Evolutionary conservation across 2,113 vertebrate species (phyloP), one percentile per base, ranked within the genome.

Genomic region (Eurystomus gularis): DNA sequence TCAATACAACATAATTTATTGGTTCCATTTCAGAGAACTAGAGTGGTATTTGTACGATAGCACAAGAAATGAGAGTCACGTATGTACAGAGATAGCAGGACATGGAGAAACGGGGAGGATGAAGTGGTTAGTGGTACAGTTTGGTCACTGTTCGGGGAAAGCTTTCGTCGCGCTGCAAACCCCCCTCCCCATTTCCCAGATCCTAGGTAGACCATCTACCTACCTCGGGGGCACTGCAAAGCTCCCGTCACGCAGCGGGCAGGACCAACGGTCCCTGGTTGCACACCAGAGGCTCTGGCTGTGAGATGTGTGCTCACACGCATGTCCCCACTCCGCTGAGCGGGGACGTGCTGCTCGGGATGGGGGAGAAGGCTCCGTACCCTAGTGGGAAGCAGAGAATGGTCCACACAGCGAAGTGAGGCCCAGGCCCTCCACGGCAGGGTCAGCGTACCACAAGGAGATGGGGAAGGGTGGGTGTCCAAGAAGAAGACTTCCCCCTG

Each of bases 1-100:
- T 73, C 81, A 94, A 93, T 81, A 90, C n/a, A 70, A 88, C 93
- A 96, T 69, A 95, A 95, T 94, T 97, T 97, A 97, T 97, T 97
- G 94, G 49, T 84, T 92, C 91, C 20, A 33, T 85, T 75, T 26
- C 77, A 51, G 86, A 93, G 89, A 76, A 91, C 17, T 61, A 69
- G 9, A 93, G 96, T 90, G 96, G 95, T 93, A 49, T 86, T 79
- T n/a, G 95, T n/a, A 40, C 2, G 5, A 76, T 3, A 84, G 90
- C 4, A 75, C 6, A 29, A 87, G 94, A 44, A 83, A 87, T 2
- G 2, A 85, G 84, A 90, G 75, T 90, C 92, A 82, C 12, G 0
- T 69, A 82, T 15, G 75, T 79, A 94, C 82, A 96, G 65, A 87
- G 89, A 51, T 64, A 44, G 61, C 92, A 90, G 92, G 82, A 85